Percentiles rank a stretch among this genome's conserved stretches.
phyloP scores from a whole-genome alignment of 2,113 vertebrate genomes.

The Parus major region DNA sequence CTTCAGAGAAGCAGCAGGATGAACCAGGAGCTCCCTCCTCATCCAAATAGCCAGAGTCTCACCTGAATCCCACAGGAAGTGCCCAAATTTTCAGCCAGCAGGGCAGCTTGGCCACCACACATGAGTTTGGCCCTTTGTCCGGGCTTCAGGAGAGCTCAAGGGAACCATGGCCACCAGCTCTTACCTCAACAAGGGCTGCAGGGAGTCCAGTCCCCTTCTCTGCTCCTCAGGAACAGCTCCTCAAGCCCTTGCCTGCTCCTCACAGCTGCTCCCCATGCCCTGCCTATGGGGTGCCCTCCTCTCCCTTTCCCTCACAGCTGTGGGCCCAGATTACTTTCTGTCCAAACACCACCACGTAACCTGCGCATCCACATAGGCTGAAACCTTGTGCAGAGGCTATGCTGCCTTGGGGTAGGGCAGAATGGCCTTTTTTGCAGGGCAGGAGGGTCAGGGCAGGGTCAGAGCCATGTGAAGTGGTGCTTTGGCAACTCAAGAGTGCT shows the following conservation, averaged over 20 bases:
- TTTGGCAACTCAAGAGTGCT: background rate
- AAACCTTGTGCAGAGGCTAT: fast-evolving
- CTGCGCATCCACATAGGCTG: fast-evolving
- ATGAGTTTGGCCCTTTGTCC: background rate
- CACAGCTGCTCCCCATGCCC: background rate
- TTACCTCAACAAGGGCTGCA: background rate
- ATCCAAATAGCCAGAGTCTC: fast-evolving
- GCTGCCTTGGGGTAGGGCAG: background rate
- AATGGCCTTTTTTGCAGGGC: background rate
- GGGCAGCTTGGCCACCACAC: background rate
- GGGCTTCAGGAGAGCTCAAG: background rate
- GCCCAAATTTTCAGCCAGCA: background rate
- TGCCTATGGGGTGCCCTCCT: background rate
- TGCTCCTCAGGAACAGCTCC: background rate
- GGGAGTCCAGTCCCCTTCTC: fast-evolving
- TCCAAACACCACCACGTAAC: fast-evolving
- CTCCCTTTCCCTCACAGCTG: background rate
- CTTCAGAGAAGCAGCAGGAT: background rate
- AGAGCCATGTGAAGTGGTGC: background rate
- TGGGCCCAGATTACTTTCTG: background rate
- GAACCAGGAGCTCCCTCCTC: background rate
- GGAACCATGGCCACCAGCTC: background rate
- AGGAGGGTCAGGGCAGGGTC: background rate
- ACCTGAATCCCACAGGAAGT: background rate
- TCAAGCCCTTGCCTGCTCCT: fast-evolving